Evolutionary conservation across 2,113 vertebrate species (phyloP).

Genomic region (Pelvicachromis taeniatus): DNA sequence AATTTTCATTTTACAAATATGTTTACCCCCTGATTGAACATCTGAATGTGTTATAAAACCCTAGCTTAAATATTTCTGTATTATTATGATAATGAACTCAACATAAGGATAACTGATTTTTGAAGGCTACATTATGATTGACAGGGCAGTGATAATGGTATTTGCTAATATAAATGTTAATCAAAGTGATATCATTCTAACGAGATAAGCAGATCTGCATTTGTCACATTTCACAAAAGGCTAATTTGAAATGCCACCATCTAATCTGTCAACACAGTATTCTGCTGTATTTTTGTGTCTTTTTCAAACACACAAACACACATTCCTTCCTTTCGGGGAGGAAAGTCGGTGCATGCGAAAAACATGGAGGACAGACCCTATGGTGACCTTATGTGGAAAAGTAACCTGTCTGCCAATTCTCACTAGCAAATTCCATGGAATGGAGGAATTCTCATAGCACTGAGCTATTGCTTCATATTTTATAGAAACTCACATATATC

Average conservation of each 20-base stretch:
- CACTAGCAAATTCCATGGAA: not conserved
- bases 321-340: slow-evolving; percentile 1
- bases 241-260: slow-evolving; percentile 5
- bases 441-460: not conserved
- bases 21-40: not conserved
- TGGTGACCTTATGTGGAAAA: slow-evolving; percentile 7
- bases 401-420: not conserved
- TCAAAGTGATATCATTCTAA: not conserved
- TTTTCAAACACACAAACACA: not conserved
- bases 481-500: not conserved
- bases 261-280: not conserved
- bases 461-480: not conserved
- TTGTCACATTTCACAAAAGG: not conserved
- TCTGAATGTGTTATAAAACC: not conserved
- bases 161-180: not conserved
- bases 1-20: not conserved
- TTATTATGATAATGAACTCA: not conserved
- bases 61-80: not conserved
- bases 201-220: not conserved
- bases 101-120: not conserved
- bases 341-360: not conserved
- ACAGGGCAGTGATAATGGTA: not conserved
- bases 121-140: not conserved
- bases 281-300: not conserved
- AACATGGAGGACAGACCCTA: not conserved